Percentiles rank a stretch among this genome's conserved stretches.
Conservation (phyloP, 2,113 vertebrate species). For the Tretioscincus oriximinensis region DNA sequence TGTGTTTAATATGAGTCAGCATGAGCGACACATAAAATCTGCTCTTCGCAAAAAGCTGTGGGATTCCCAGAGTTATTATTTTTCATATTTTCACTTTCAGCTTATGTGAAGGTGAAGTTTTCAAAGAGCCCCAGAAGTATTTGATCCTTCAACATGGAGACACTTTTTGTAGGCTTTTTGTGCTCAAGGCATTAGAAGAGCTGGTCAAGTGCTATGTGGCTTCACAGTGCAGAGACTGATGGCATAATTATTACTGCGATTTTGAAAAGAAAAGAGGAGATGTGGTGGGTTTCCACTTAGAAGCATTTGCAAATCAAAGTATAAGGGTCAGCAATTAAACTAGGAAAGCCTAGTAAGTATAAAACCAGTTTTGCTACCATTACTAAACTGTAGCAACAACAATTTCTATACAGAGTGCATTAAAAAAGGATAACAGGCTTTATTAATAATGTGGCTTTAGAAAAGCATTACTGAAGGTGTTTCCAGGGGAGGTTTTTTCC, state of each 20-base stretch:
- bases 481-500: too few species aligned
- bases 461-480: background rate
- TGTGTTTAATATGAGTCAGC: background rate
- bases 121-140: conserved; percentile 10
- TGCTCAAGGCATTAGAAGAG: background rate
- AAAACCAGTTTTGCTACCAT: background rate
- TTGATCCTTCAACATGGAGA: conserved; percentile 1
- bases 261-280: background rate
- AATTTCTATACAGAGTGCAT: background rate
- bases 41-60: background rate
- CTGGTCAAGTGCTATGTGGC: background rate
- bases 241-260: background rate
- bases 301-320: background rate
- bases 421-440: too few species aligned
- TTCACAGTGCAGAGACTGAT: background rate
- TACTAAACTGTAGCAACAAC: too few species aligned
- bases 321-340: background rate
- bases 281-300: background rate
- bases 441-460: background rate
- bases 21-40: background rate
- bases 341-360: background rate
- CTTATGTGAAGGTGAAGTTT: background rate
- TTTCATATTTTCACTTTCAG: conserved; percentile 5
- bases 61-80: background rate
- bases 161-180: background rate